These are phyloP conservation scores for Odontesthes bonariensis DNA, from an alignment of 2,113 vertebrate genomes.

Conservation along the genomic window DNA sequence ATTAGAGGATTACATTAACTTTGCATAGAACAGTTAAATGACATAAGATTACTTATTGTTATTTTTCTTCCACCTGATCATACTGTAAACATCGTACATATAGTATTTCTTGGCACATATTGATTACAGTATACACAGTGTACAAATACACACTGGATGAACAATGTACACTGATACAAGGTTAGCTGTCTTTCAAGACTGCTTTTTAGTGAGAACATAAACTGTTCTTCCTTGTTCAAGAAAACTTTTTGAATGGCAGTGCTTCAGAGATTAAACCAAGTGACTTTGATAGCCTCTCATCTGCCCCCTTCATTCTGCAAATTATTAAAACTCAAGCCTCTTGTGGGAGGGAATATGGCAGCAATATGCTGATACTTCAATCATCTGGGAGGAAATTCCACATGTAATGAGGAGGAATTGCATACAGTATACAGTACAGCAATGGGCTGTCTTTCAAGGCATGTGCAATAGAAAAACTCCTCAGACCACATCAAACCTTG, in stretches of 20 bases:
- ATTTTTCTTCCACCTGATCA: slow-evolving; percentile 80
- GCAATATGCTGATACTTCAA: slow-evolving; percentile 82
- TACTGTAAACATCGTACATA: slow-evolving; percentile 72
- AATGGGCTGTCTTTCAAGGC: slow-evolving; percentile 63
- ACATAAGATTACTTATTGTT: slow-evolving; percentile 86
- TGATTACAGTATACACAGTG: slow-evolving; percentile 57
- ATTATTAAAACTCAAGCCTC: slow-evolving; percentile 74
- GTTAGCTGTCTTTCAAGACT: slow-evolving; percentile 39
- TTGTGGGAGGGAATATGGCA: slow-evolving; percentile 76
- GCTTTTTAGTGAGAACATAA: slow-evolving; percentile 46
- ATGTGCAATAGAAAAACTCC: slow-evolving; percentile 69
- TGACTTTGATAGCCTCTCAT: slow-evolving; percentile 68
- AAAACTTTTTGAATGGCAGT: slow-evolving; percentile 64
- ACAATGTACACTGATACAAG: slow-evolving; percentile 25
- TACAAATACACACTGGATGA: slow-evolving; percentile 29
- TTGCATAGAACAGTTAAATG: slow-evolving; percentile 87
- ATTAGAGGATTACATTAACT: slow-evolving; percentile 88
- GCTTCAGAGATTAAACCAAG: slow-evolving; percentile 70
- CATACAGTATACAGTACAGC: slow-evolving; percentile 38
- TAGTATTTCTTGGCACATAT: slow-evolving; percentile 75
- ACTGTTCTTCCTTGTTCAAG: slow-evolving; percentile 30
- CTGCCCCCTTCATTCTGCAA: slow-evolving; percentile 64
- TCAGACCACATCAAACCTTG: slow-evolving; percentile 76
- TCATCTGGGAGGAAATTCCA: slow-evolving; percentile 82
- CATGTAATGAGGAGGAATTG: slow-evolving; percentile 74